Evolutionary conservation across 2,888 invertebrate genomes (phyloP).

Genomic region (Quadroppia sp.): DNA sequence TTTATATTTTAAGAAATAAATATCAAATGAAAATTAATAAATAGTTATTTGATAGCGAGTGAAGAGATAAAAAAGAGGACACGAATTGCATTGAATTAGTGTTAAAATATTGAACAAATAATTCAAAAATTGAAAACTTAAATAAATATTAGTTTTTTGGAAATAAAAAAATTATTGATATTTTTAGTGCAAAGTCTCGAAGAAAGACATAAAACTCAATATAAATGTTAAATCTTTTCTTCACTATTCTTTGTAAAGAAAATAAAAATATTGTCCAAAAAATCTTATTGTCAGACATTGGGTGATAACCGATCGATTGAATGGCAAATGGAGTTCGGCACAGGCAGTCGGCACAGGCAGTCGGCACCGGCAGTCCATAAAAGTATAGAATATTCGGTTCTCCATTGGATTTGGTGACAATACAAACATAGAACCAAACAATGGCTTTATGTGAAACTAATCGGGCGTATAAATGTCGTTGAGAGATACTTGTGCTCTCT

Average conservation of each 20-base stretch:
- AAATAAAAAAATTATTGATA: background rate
- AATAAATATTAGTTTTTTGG: no score
- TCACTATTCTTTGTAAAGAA: background rate
- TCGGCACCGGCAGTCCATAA: conserved; percentile 2
- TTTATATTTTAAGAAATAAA: no score
- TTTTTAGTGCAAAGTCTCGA: background rate
- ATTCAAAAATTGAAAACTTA: no score
- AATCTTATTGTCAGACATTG: conserved; percentile 9
- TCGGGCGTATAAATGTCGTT: conserved; percentile 31
- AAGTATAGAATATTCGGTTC: background rate
- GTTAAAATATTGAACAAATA: no score
- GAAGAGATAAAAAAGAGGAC: no score
- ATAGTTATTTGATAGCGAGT: no score
- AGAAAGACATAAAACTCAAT: background rate
- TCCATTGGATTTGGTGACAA: background rate
- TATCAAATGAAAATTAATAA: no score
- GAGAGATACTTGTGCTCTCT: background rate
- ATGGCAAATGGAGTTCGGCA: background rate
- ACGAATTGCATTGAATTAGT: no score
- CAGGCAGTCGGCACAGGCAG: background rate
- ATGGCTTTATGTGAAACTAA: conserved; percentile 36
- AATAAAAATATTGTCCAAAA: conserved; percentile 23
- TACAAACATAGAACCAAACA: conserved; percentile 1
- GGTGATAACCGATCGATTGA: conserved; percentile 21
- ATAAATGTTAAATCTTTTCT: background rate